Evolutionary conservation across 2,888 invertebrate species (phyloP).

Genomic region (Lamellibrachia satsuma): DNA sequence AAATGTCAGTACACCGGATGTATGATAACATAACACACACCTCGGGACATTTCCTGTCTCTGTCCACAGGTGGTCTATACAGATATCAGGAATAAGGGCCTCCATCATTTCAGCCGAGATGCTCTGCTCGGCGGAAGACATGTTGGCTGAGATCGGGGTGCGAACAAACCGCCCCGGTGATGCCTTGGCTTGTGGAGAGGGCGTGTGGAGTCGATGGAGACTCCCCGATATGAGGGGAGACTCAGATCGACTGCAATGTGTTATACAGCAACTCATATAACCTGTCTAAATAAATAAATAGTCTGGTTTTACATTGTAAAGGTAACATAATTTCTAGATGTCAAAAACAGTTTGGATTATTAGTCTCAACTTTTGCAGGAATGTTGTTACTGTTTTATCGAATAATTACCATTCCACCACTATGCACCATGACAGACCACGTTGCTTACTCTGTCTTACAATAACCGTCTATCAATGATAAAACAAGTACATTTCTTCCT

Average conservation of each 20-base stretch:
- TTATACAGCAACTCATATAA: background rate
- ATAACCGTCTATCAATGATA: background rate
- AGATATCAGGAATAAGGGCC: conserved; percentile 84
- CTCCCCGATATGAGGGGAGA: conserved; percentile 65
- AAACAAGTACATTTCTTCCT: background rate
- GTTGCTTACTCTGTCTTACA: background rate
- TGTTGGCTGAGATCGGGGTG: conserved; percentile 26
- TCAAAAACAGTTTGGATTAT: no score
- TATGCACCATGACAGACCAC: no score
- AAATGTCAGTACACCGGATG: background rate
- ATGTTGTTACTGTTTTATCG: no score
- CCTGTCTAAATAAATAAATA: background rate
- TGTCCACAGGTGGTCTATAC: conserved; percentile 89
- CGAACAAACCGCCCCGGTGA: conserved; percentile 42
- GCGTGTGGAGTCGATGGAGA: conserved; percentile 54
- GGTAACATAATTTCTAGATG: no score
- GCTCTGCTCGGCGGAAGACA: background rate
- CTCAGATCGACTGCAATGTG: conserved; percentile 67
- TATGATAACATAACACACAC: conserved; percentile 46
- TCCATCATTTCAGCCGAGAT: conserved; percentile 22
- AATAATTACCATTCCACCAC: no score
- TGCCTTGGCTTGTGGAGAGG: conserved; percentile 50
- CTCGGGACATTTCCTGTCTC: conserved; percentile 70
- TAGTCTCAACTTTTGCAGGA: no score
- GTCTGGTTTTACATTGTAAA: background rate